Evolutionary conservation across 2,888 invertebrate genomes (phyloP).

Genomic region (Phyllotreta cruciferae): DNA sequence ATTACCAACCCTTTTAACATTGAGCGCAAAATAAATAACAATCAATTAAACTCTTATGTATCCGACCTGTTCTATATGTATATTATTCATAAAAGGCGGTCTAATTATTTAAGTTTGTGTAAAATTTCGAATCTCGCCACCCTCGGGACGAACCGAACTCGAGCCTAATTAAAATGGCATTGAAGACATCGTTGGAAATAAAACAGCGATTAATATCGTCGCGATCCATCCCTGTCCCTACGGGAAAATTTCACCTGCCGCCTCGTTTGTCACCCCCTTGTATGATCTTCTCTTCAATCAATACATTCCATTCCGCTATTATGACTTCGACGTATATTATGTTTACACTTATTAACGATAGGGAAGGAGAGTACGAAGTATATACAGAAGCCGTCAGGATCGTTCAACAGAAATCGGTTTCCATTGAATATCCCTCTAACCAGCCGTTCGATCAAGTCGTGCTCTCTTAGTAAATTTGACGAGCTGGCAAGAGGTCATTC

Average conservation of each 20-base stretch:
- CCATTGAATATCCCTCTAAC: conserved; percentile 15
- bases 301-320: conserved; percentile 45
- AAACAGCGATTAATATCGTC: neutral
- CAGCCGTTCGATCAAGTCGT: conserved; percentile 7
- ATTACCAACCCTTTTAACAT: neutral
- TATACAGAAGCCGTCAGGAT: conserved; percentile 14
- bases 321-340: conserved; percentile 35
- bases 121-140: no score
- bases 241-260: conserved; percentile 42
- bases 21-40: no score
- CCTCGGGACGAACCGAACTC: no score
- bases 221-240: neutral
- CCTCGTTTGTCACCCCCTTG: conserved; percentile 39
- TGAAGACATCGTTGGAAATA: neutral
- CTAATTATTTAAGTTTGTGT: no score
- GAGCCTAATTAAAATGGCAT: neutral
- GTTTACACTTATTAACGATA: conserved; percentile 30
- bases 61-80: no score
- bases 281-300: conserved; percentile 43
- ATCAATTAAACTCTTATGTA: no score
- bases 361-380: conserved; percentile 5
- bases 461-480: conserved; percentile 2
- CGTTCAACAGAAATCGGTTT: conserved; percentile 14
- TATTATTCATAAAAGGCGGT: no score
- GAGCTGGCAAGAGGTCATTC: conserved; percentile 23